Evolutionary conservation across 2,797 vertebrate genomes (phyloP).

Genomic region (Toxotes lorentzi): DNA sequence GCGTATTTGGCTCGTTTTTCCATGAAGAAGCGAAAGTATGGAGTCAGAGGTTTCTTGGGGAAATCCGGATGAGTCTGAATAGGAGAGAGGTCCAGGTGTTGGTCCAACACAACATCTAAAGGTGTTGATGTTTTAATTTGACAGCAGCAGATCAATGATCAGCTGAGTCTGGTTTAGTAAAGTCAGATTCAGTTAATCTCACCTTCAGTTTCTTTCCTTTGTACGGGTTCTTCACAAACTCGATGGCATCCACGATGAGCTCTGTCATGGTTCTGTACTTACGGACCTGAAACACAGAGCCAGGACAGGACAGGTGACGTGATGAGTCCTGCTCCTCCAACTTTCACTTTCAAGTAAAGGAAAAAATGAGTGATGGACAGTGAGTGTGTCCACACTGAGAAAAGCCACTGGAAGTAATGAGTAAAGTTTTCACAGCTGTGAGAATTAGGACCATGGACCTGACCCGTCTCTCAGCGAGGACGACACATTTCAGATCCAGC

Average conservation of each 20-base stretch:
- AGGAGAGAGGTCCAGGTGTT: slow-evolving; percentile 1
- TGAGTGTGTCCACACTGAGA: too few relatives aligned
- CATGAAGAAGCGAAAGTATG: slow-evolving; percentile 90
- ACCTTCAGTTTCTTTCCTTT: slow-evolving; percentile 90
- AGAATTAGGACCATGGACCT: too few relatives aligned
- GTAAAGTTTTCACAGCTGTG: too few relatives aligned
- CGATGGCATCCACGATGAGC: slow-evolving; percentile 85
- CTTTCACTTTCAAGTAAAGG: too few relatives aligned
- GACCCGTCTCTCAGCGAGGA: too few relatives aligned
- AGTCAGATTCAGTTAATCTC: not conserved
- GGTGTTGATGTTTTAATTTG: not conserved
- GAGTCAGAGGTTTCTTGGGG: slow-evolving; percentile 88
- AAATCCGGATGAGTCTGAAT: slow-evolving; percentile 88
- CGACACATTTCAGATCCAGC: too few relatives aligned
- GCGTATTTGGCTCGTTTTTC: slow-evolving; percentile 89
- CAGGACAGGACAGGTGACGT: too few relatives aligned
- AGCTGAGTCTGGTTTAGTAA: not conserved
- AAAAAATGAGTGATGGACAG: too few relatives aligned
- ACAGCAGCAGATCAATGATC: not conserved
- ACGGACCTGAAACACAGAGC: slow-evolving; percentile 77
- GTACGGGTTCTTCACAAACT: slow-evolving; percentile 88
- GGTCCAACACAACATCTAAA: too few relatives aligned
- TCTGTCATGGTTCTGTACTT: slow-evolving; percentile 89
- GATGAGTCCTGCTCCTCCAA: too few relatives aligned
- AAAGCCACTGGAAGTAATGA: too few relatives aligned